Conservation (phyloP, 1,140 invertebrate genomes). For the Lepidurus couesii region DNA sequence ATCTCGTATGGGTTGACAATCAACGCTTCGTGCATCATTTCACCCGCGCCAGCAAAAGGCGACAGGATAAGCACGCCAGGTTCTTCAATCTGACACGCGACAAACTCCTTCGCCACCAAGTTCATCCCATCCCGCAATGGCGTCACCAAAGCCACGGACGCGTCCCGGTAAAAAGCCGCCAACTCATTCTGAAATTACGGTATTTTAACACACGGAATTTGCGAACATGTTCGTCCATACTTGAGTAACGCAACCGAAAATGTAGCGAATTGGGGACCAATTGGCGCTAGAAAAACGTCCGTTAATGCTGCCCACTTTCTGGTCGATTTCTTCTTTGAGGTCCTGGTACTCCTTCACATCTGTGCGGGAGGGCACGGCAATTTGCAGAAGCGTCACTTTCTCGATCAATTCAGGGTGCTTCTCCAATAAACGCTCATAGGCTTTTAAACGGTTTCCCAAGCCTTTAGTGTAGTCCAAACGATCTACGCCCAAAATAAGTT, state of each 20-base stretch:
- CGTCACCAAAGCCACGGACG: conserved; percentile 77
- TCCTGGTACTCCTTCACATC: conserved; percentile 88
- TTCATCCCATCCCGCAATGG: conserved; percentile 88
- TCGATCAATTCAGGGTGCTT: conserved; percentile 80
- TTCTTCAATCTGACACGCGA: conserved; percentile 81
- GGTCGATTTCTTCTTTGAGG: conserved; percentile 83
- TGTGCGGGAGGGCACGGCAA: conserved; percentile 80
- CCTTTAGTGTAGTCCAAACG: conserved; percentile 88
- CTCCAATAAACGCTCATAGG: conserved; percentile 75
- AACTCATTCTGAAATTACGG: conserved; percentile 27
- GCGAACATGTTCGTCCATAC: background rate
- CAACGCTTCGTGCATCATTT: conserved; percentile 84
- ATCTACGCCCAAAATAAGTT: conserved; percentile 79
- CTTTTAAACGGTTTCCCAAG: conserved; percentile 71
- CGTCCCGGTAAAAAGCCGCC: conserved; percentile 53
- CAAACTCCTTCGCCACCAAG: conserved; percentile 86
- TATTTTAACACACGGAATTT: background rate
- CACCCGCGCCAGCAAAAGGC: conserved; percentile 81
- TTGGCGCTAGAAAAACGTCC: conserved; percentile 79
- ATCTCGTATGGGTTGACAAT: conserved; percentile 87
- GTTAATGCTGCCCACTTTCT: conserved; percentile 78
- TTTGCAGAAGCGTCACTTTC: conserved; percentile 70
- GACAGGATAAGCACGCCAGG: conserved; percentile 78
- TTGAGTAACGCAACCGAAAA: conserved; percentile 70
- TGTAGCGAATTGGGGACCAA: conserved; percentile 86